phyloP scores from a whole-genome alignment of 2,113 vertebrate genomes.

The Xenopus laevis region DNA sequence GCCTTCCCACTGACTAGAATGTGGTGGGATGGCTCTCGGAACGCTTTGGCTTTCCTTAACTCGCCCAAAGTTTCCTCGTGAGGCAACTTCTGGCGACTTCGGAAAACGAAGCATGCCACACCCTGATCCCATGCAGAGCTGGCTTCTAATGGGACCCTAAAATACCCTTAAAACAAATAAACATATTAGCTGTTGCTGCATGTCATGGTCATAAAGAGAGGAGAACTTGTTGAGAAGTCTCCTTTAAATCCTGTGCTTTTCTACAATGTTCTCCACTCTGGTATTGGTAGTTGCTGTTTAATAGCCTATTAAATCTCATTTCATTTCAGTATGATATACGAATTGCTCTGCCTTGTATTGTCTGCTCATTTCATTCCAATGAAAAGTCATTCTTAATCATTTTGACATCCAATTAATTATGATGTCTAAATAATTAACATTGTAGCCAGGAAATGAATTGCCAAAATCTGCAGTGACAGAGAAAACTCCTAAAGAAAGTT shows the following conservation, averaged over 20 bases:
- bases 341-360: constrained; percentile 28
- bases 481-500: constrained; percentile 25
- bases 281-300: background rate
- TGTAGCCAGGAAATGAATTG: constrained; percentile 31
- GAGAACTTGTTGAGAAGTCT: too few relatives aligned
- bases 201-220: too few relatives aligned
- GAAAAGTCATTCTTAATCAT: constrained; percentile 39
- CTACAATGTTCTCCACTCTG: background rate
- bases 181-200: too few relatives aligned
- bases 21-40: too few relatives aligned
- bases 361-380: constrained; percentile 33
- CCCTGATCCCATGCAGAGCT: too few relatives aligned
- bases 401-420: constrained; percentile 42
- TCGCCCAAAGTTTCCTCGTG: too few relatives aligned
- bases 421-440: constrained; percentile 41
- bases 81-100: too few relatives aligned
- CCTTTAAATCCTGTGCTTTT: background rate
- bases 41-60: too few relatives aligned
- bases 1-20: too few relatives aligned
- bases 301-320: constrained; percentile 24
- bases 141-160: too few relatives aligned
- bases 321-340: constrained; percentile 10
- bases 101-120: too few relatives aligned
- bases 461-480: constrained; percentile 39
- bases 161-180: too few relatives aligned